Percentiles rank a stretch among this genome's conserved stretches.
Conservation (phyloP, 2,888 invertebrate species). For the Dolomedes plantarius region DNA sequence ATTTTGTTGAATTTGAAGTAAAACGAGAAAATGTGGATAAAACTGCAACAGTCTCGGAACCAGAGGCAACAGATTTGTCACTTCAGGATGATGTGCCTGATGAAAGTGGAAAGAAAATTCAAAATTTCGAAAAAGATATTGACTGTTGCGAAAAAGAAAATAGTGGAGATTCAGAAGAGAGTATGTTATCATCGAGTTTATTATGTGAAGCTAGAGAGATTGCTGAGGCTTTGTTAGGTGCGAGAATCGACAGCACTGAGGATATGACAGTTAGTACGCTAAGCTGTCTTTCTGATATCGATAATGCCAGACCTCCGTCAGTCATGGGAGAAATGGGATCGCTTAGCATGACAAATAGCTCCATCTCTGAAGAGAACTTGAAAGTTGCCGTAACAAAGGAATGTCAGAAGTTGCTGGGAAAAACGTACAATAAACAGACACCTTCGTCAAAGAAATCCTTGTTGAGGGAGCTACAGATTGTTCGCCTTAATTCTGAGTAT, state of each 20-base stretch:
- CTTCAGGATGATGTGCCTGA: no score
- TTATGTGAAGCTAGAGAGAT: conserved; percentile 65
- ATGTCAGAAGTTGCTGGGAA: conserved; percentile 32
- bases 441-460: conserved; percentile 34
- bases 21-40: no score
- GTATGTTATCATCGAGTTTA: conserved; percentile 35
- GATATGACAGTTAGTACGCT: conserved; percentile 69
- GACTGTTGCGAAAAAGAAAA: conserved; percentile 38
- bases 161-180: conserved; percentile 15
- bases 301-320: conserved; percentile 86
- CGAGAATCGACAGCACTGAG: conserved; percentile 56
- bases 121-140: conserved; percentile 46
- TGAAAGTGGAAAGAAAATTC: neutral
- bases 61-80: neutral
- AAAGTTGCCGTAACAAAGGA: conserved; percentile 29
- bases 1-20: no score
- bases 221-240: conserved; percentile 77
- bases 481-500: conserved; percentile 74
- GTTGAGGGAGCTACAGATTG: conserved; percentile 50
- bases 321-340: conserved; percentile 83
- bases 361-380: conserved; percentile 53
- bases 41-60: neutral
- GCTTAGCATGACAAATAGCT: conserved; percentile 72
- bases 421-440: conserved; percentile 13
- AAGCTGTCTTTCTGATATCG: conserved; percentile 77